Percentiles rank a stretch among this genome's conserved stretches.
phyloP scores from a whole-genome alignment of 2,888 invertebrate species.

The Asteroscopus sphinx region DNA sequence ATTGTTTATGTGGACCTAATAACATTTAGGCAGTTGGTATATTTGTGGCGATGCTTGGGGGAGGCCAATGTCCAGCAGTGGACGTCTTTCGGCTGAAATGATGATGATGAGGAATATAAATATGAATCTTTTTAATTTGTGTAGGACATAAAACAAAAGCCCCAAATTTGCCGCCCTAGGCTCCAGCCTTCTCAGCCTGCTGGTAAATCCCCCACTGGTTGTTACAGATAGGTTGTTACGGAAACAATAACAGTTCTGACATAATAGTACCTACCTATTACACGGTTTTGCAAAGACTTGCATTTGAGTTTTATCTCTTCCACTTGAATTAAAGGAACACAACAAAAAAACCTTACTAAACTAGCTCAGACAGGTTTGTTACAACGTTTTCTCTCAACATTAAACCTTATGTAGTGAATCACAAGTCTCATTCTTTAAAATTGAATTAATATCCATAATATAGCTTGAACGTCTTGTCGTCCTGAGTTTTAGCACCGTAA shows the following conservation, averaged over 20 bases:
- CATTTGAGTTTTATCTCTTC: constrained; percentile 54
- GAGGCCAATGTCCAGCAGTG: too few relatives aligned
- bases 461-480: constrained; percentile 71
- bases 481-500: constrained; percentile 82
- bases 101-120: too few relatives aligned
- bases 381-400: constrained; percentile 64
- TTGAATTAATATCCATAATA: constrained; percentile 65
- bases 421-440: constrained; percentile 75
- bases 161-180: too few relatives aligned
- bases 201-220: background rate
- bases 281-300: constrained; percentile 47
- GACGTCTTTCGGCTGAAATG: too few relatives aligned
- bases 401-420: constrained; percentile 74
- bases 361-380: constrained; percentile 78
- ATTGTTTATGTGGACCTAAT: too few relatives aligned
- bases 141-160: too few relatives aligned
- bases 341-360: constrained; percentile 70
- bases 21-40: too few relatives aligned
- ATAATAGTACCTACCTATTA: constrained; percentile 29
- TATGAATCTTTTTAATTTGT: too few relatives aligned
- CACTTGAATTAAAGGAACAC: constrained; percentile 65
- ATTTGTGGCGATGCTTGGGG: too few relatives aligned
- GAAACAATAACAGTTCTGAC: constrained; percentile 20
- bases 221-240: background rate
- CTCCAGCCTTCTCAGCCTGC: too few relatives aligned